Percentiles rank a stretch among this genome's conserved stretches.
These are phyloP conservation scores for Rhagologus leucostigma DNA, from an alignment of 2,113 vertebrate genomes.

Conservation along the genomic window DNA sequence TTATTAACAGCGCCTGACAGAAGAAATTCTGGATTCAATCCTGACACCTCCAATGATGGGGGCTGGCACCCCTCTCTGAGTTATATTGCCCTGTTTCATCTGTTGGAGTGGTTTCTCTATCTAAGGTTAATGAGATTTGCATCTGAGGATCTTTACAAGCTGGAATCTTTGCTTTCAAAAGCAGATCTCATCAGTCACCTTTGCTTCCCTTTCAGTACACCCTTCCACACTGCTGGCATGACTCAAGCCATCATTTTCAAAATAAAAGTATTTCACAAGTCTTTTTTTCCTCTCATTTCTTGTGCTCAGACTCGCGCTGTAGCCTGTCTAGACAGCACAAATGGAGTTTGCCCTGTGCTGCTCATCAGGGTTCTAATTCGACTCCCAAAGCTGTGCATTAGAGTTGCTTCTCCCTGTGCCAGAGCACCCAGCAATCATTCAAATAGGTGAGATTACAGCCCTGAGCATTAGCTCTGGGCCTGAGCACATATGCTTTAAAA, in stretches of 20 bases:
- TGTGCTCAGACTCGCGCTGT: not conserved
- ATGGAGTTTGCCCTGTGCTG: not conserved
- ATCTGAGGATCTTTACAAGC: not conserved
- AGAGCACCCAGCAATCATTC: not conserved
- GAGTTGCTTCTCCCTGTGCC: not conserved
- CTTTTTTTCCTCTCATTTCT: not conserved
- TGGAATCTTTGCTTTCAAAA: not conserved
- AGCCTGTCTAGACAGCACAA: not conserved
- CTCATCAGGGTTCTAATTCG: not conserved
- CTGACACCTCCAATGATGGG: not conserved
- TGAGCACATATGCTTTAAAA: not conserved
- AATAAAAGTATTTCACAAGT: not conserved
- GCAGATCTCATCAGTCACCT: not conserved
- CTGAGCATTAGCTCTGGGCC: not conserved
- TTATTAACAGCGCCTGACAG: not conserved
- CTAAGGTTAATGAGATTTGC: slow-evolving; percentile 24
- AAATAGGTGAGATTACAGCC: not conserved
- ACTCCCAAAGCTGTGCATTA: not conserved
- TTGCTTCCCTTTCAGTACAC: not conserved
- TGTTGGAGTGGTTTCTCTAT: not conserved
- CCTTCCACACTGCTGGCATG: not conserved
- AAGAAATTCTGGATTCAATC: not conserved
- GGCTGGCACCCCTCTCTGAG: not conserved
- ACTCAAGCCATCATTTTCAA: not conserved
- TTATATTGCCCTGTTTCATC: not conserved